A percentile compares a stretch with the other conserved stretches of the same genome.
Conservation (phyloP, 2,888 invertebrate genomes). For the Pyrochroa serraticornis region DNA sequence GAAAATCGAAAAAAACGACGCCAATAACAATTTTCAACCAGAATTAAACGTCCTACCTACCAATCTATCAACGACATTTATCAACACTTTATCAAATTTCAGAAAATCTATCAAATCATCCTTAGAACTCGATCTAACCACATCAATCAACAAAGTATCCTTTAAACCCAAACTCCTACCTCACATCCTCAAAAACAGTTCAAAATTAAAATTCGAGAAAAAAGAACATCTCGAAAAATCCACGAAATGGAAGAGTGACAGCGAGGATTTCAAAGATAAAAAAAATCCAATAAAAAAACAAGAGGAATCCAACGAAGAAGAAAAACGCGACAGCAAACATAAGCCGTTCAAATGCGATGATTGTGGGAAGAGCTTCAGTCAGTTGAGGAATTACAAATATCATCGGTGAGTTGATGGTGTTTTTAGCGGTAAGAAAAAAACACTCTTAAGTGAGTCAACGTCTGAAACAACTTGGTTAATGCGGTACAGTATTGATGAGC, state of each 20-base stretch:
- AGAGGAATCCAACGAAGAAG: constrained; percentile 28
- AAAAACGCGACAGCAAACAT: constrained; percentile 41
- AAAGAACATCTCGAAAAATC: too few relatives aligned
- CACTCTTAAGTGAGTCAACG: not conserved
- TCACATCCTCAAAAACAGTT: constrained; percentile 7
- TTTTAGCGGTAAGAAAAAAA: not conserved
- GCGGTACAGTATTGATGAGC: too few relatives aligned
- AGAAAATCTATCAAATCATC: not conserved
- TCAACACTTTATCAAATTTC: not conserved
- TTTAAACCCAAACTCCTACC: constrained; percentile 8
- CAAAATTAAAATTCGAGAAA: not conserved
- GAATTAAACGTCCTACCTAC: constrained; percentile 11
- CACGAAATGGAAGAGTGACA: not conserved
- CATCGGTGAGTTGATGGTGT: constrained; percentile 60
- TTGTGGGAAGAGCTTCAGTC: constrained; percentile 82
- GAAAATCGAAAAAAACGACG: constrained; percentile 42
- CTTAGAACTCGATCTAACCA: constrained; percentile 16
- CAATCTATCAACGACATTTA: not conserved
- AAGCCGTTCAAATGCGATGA: constrained; percentile 74
- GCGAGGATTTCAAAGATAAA: not conserved
- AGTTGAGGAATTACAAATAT: constrained; percentile 83
- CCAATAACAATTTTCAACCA: constrained; percentile 48
- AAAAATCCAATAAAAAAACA: constrained; percentile 12
- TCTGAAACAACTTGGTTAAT: too few relatives aligned
- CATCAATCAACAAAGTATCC: constrained; percentile 10